Base-by-base conservation (phyloP, 64 coral and sea anemone genomes). In the Actinia tenebrosa region DNA sequence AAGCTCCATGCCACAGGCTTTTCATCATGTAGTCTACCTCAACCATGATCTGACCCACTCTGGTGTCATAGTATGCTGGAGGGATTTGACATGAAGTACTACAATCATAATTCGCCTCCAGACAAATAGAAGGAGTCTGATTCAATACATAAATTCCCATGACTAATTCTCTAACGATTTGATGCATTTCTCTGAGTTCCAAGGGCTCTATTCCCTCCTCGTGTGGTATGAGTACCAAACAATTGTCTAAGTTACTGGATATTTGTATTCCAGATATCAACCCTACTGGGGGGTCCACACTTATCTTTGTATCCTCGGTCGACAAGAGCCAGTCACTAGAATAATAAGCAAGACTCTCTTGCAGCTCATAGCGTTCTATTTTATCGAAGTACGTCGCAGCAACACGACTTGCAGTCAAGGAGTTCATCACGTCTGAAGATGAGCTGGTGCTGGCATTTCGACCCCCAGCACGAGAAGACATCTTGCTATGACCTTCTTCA, bases 21-120 rank as follows among this genome's bases (percentile, higher is more conserved):
- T 99, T 99, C 90, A 99, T 99, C 93, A 95, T 91, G 82, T 99
- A 99, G 47, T 99, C 97, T 2, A 99, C 97, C 77, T 99, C 86
- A 52, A 87, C 81, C 72, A 99, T 77, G 23, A 99, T 89, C 88
- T 99, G 97, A 15, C 97, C 97, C 42, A 99, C 91, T 79, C 97
- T 90, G 16, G 97, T 99, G 75, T 99, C 97, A 44, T 72, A 78
- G 60, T 95, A 99, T 44, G 97, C 97, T 8, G 97, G 97, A 58
- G 97, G 93, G 20, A 99, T 92, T 63, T 95, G 97, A 83, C 97
- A 99, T 10, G 97, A 88, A 13, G 93, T 99, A 45, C 97, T 99
- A 43, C 93, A 90, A 53, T 99, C 97, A 71, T 89, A 93, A 59
- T 99, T 99, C 7, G 97, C 88, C 83, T 99, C 97, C 46, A 99